phyloP scores from a whole-genome alignment of 2,797 vertebrate genomes.

The Champsocephalus esox region DNA sequence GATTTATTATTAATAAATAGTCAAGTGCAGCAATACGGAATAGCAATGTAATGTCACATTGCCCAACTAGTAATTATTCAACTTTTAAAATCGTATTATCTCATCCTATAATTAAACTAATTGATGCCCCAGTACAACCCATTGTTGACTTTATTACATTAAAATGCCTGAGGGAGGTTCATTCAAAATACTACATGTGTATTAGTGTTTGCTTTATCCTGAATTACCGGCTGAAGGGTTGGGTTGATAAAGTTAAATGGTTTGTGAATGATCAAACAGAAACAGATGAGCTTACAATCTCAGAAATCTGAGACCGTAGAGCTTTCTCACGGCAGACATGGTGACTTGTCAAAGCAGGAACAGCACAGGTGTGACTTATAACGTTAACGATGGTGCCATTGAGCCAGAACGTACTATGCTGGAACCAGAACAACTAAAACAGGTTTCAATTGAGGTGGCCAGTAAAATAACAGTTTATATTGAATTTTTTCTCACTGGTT shows the following conservation, averaged over 20 bases:
- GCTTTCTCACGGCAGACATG: background rate
- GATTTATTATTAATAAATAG: background rate
- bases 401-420: background rate
- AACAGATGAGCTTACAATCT: constrained; percentile 24
- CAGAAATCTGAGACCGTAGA: background rate
- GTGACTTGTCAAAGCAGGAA: constrained; percentile 4
- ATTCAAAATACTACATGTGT: background rate
- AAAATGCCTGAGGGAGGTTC: constrained; percentile 1
- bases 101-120: background rate
- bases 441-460: background rate
- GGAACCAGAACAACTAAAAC: background rate
- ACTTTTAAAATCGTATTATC: background rate
- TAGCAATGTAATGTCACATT: background rate
- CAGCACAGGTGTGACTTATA: constrained; percentile 1
- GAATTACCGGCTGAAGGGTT: constrained; percentile 11
- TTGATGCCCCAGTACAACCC: background rate
- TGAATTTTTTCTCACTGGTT: background rate
- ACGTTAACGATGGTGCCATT: background rate
- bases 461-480: background rate
- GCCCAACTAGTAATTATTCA: background rate
- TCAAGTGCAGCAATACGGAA: background rate
- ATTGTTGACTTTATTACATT: background rate
- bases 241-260: background rate
- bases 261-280: constrained; percentile 26
- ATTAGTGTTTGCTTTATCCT: constrained; percentile 25